Percentiles rank a stretch among this genome's conserved stretches.
Evolutionary conservation across 2,113 vertebrate species (phyloP).

Genomic region (Paralichthys olivaceus): DNA sequence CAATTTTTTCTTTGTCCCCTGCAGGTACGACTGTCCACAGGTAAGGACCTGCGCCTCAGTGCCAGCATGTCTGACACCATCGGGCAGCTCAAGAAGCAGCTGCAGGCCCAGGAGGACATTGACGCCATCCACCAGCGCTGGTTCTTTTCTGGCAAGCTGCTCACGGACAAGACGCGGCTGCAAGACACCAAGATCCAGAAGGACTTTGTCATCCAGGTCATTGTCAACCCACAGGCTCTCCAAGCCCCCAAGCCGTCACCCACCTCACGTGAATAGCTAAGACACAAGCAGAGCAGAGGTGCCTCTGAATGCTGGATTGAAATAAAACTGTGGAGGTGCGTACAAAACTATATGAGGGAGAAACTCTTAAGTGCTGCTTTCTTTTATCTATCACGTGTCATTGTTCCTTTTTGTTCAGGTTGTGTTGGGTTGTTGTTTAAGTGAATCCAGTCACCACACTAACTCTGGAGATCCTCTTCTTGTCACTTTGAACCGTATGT

Average conservation of each 20-base stretch:
- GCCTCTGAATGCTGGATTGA: slow-evolving; percentile 48
- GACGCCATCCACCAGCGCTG: slow-evolving; percentile 92
- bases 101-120: slow-evolving; percentile 92
- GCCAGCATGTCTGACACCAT: slow-evolving; percentile 95
- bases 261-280: slow-evolving; percentile 65
- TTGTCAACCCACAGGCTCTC: slow-evolving; percentile 90
- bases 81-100: slow-evolving; percentile 95
- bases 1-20: not conserved
- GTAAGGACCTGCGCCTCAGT: slow-evolving; percentile 93
- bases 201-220: slow-evolving; percentile 99
- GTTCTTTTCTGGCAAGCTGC: slow-evolving; percentile 98
- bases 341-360: slow-evolving; percentile 39
- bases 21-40: slow-evolving; percentile 90
- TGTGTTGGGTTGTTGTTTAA: slow-evolving; percentile 24
- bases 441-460: slow-evolving; percentile 23
- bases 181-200: slow-evolving; percentile 99
- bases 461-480: slow-evolving; percentile 25
- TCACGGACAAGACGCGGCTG: slow-evolving; percentile 94
- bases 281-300: slow-evolving; percentile 10
- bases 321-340: slow-evolving; percentile 16
- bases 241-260: slow-evolving; percentile 48
- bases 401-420: slow-evolving; percentile 11
- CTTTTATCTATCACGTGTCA: slow-evolving; percentile 14
- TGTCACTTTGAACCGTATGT: not conserved
- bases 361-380: slow-evolving; percentile 69